Conservation (phyloP, 2,888 invertebrate species). For the Nyleta sp. region DNA sequence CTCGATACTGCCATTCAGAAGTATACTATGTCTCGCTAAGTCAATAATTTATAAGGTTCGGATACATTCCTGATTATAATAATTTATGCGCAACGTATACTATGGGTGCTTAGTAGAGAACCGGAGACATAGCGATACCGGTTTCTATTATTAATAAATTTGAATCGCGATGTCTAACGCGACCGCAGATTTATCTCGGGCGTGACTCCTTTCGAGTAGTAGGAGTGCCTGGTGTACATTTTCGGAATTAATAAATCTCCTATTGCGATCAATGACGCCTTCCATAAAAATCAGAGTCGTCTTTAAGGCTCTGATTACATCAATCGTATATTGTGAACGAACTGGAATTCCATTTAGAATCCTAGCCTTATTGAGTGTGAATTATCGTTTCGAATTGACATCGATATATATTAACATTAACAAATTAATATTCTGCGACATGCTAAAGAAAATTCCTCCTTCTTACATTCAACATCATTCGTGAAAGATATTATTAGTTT, state of each 20-base stretch:
- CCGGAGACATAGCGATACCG: conserved; percentile 71
- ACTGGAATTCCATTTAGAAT: conserved; percentile 14
- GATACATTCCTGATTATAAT: conserved; percentile 76
- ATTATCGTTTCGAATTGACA: conserved; percentile 10
- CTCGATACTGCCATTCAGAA: conserved; percentile 65
- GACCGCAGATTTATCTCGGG: conserved; percentile 74
- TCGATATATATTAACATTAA: conserved; percentile 14
- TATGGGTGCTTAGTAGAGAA: conserved; percentile 62
- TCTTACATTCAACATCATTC: neutral
- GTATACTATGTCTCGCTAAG: conserved; percentile 62
- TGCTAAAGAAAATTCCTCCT: conserved; percentile 23
- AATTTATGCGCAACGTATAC: conserved; percentile 75
- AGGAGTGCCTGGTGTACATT: conserved; percentile 69
- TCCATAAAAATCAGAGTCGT: conserved; percentile 45
- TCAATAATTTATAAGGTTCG: conserved; percentile 76
- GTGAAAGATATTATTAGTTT: neutral
- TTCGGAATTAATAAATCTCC: conserved; percentile 73
- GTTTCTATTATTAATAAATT: conserved; percentile 80
- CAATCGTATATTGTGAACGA: conserved; percentile 28
- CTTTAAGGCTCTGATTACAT: conserved; percentile 40
- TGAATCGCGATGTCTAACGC: conserved; percentile 74
- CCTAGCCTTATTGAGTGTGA: conserved; percentile 12
- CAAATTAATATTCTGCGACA: conserved; percentile 14
- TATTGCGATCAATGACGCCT: conserved; percentile 61
- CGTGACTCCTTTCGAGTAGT: conserved; percentile 69